phyloP scores from a whole-genome alignment of 1,140 invertebrate genomes.

The Nephotettix cincticeps region DNA sequence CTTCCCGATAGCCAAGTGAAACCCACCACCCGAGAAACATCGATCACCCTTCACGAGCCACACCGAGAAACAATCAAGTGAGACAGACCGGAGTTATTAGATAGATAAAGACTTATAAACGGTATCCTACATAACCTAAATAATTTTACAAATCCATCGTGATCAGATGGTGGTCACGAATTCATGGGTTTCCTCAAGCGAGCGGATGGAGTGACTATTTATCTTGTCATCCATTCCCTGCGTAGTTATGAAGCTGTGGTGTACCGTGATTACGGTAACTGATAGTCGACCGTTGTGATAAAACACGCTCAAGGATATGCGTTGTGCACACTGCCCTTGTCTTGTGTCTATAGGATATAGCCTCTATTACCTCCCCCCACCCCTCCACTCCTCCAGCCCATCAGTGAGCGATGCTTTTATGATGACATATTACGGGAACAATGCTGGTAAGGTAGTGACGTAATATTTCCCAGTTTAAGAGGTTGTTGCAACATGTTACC shows the following conservation, averaged over 20 bases:
- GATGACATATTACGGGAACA: no score
- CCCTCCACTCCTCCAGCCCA: no score
- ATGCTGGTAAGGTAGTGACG: no score
- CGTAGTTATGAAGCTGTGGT: slow-evolving; percentile 3
- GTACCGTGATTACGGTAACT: not conserved
- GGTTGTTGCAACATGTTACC: no score
- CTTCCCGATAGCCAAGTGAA: no score
- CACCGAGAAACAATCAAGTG: not conserved
- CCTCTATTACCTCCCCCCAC: no score
- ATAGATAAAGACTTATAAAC: slow-evolving; percentile 18
- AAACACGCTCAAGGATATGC: slow-evolving; percentile 6
- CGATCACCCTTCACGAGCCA: no score
- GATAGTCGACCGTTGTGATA: not conserved
- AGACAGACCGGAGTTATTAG: slow-evolving; percentile 18
- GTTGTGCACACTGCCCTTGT: not conserved
- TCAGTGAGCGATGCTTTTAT: no score
- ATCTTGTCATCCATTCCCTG: slow-evolving; percentile 4
- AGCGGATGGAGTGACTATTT: slow-evolving; percentile 14
- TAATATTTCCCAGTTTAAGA: no score
- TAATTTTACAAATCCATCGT: slow-evolving; percentile 23
- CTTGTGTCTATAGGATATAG: no score
- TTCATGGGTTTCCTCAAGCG: slow-evolving; percentile 18
- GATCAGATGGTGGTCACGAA: slow-evolving; percentile 14
- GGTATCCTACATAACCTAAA: slow-evolving; percentile 22
- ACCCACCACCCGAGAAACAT: no score